Percentiles rank a stretch among this genome's conserved stretches.
These are phyloP conservation scores for Macrotus californicus DNA, from an alignment of 2,113 vertebrate species.

Conservation along the genomic window DNA sequence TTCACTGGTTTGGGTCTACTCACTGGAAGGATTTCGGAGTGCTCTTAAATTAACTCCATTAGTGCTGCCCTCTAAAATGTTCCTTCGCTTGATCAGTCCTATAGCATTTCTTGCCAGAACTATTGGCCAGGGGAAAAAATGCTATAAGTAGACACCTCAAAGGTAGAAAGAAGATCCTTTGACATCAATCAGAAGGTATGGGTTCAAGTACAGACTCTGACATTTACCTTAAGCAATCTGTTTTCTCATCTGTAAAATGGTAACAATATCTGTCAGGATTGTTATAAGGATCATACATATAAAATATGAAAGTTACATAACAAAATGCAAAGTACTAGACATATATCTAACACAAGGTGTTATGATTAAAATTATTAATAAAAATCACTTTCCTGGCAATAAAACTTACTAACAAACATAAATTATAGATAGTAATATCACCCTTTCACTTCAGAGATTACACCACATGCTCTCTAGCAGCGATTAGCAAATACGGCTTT, in stretches of 20 bases:
- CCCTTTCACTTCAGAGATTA: neutral
- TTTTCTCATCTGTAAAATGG: constrained; percentile 4
- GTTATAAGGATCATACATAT: neutral
- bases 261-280: neutral
- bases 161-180: neutral
- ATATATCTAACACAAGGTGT: neutral
- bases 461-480: neutral
- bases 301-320: neutral
- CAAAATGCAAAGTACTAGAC: neutral
- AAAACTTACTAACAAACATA: neutral
- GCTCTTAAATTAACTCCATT: neutral
- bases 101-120: neutral
- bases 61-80: neutral
- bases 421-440: neutral
- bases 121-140: neutral
- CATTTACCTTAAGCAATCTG: neutral
- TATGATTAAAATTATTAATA: neutral
- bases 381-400: neutral
- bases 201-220: neutral
- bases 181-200: neutral
- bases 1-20: neutral
- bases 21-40: neutral
- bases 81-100: neutral
- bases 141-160: neutral
- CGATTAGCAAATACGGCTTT: neutral